These are phyloP conservation scores for Yponomeuta malinellus DNA, from an alignment of 2,888 invertebrate genomes.

Conservation along the genomic window DNA sequence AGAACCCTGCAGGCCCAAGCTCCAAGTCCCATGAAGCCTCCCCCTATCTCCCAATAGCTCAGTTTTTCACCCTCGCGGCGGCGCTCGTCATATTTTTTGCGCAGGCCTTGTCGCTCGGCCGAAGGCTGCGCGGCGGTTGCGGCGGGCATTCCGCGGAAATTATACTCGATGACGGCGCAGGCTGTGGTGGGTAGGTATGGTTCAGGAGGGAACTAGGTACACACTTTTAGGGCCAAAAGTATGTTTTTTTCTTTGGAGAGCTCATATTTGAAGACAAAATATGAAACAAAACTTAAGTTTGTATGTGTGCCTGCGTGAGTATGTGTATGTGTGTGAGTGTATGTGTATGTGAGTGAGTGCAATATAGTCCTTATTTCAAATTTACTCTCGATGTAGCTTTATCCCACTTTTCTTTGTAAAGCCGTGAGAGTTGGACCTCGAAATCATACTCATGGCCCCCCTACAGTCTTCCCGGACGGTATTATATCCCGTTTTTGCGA, in stretches of 20 bases:
- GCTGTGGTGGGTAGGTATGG: constrained; percentile 33
- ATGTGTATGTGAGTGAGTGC: no score
- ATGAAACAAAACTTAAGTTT: no score
- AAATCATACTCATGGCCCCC: background rate
- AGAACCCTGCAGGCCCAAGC: background rate
- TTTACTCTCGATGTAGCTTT: no score
- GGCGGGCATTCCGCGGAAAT: constrained; percentile 59
- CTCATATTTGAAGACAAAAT: no score
- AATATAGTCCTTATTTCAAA: no score
- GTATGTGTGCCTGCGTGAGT: no score
- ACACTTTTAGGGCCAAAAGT: no score
- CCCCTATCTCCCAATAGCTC: background rate
- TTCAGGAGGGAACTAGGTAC: background rate
- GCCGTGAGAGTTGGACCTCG: background rate
- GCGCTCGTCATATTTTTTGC: constrained; percentile 57
- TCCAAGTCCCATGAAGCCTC: background rate
- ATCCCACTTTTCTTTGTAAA: no score
- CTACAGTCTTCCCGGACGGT: background rate
- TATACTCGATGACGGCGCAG: constrained; percentile 31
- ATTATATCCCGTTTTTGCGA: constrained; percentile 14
- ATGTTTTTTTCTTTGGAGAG: no score
- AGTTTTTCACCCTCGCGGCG: constrained; percentile 2
- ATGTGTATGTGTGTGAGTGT: no score
- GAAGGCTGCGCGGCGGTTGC: constrained; percentile 2
- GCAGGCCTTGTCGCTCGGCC: constrained; percentile 36